Conservation (phyloP, 2,888 invertebrate species). For the Thyatira batis region DNA sequence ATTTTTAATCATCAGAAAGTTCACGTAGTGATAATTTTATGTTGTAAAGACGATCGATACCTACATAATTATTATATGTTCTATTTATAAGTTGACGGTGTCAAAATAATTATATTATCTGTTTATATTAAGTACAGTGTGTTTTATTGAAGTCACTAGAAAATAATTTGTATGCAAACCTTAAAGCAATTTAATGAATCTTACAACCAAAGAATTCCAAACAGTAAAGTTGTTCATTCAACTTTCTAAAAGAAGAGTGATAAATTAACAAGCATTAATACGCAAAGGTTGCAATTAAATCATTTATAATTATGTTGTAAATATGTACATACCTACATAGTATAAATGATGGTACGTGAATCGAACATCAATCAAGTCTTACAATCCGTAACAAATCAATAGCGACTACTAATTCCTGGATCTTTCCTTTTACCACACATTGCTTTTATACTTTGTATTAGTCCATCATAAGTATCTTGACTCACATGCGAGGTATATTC, state of each 20-base stretch:
- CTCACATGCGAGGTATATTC: too few relatives aligned
- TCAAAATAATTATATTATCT: slow-evolving; percentile 77
- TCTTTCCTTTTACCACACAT: too few relatives aligned
- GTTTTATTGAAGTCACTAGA: slow-evolving; percentile 62
- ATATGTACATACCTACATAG: not conserved
- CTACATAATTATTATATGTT: slow-evolving; percentile 46
- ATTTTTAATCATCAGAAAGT: slow-evolving; percentile 34
- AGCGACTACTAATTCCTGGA: slow-evolving; percentile 1
- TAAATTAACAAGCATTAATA: slow-evolving; percentile 5
- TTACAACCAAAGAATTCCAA: not conserved
- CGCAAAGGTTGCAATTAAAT: not conserved
- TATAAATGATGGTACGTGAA: slow-evolving; percentile 4
- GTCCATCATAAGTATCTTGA: too few relatives aligned
- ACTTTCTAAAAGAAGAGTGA: slow-evolving; percentile 7
- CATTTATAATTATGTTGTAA: slow-evolving; percentile 6
- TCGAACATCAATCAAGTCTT: not conserved
- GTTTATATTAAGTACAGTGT: slow-evolving; percentile 60
- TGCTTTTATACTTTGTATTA: too few relatives aligned
- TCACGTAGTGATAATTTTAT: slow-evolving; percentile 43
- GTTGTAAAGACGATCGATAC: slow-evolving; percentile 57
- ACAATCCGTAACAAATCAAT: slow-evolving; percentile 1
- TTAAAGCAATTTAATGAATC: too few relatives aligned
- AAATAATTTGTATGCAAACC: too few relatives aligned
- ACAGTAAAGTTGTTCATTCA: not conserved
- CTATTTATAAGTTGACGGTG: slow-evolving; percentile 74